These are phyloP conservation scores for Gerris buenoi DNA, from an alignment of 1,140 invertebrate genomes.

Conservation along the genomic window DNA sequence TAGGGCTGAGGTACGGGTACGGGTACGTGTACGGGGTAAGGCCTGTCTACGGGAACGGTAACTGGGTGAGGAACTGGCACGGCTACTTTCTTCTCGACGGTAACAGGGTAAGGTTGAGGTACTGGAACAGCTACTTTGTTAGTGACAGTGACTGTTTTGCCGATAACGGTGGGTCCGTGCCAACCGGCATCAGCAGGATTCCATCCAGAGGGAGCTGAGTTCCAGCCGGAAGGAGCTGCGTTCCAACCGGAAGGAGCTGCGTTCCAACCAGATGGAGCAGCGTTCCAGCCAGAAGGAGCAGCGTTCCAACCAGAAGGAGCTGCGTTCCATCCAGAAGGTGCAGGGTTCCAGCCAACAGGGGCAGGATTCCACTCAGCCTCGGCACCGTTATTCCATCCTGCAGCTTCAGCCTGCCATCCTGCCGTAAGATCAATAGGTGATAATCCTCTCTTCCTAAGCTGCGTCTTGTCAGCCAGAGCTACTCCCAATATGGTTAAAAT, in stretches of 20 bases:
- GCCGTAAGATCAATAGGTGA: background rate
- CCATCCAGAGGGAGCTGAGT: background rate
- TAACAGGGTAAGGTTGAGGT: constrained; percentile 39
- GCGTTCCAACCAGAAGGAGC: background rate
- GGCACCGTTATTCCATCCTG: background rate
- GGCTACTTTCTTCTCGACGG: constrained; percentile 25
- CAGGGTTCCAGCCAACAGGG: background rate
- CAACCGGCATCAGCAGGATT: constrained; percentile 17
- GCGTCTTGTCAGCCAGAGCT: background rate
- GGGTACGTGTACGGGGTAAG: constrained; percentile 36
- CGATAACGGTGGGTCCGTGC: constrained; percentile 28
- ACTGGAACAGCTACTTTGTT: constrained; percentile 37
- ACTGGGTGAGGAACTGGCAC: constrained; percentile 47
- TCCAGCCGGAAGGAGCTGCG: background rate
- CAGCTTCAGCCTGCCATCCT: no score
- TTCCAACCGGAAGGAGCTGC: background rate
- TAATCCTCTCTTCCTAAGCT: background rate
- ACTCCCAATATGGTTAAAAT: no score
- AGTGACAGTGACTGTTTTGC: constrained; percentile 28
- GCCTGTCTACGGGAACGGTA: constrained; percentile 39
- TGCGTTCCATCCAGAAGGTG: background rate
- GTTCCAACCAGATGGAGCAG: background rate
- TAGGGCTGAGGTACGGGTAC: constrained; percentile 38
- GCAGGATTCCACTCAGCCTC: background rate
- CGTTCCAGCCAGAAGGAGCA: background rate